Base-by-base conservation (phyloP, 2,888 invertebrate genomes). In the Notodonta dromedarius region DNA sequence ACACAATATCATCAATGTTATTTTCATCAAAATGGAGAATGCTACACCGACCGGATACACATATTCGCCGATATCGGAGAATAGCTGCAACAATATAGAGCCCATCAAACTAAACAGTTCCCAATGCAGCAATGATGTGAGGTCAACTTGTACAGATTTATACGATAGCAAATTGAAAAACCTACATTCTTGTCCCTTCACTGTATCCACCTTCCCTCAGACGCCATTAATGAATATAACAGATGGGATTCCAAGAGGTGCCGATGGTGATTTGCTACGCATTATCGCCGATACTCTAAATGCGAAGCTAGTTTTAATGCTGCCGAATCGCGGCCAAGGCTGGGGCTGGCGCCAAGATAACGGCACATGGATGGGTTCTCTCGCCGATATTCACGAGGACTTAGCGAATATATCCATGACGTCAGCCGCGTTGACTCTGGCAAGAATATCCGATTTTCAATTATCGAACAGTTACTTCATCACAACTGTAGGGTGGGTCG, bases 361-460 rank as follows among this genome's bases (percentile, higher is more conserved):
- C 48, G 88, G 86, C 2, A 79, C 82, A 0, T 92, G 92, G 92
- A 71, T 84, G 5, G 92, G 92, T 2, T 91, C 90, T 2, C 82
- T 92, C 0, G 85, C 82, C 16, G 91, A 91, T 62, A 59, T 91
- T 13, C 79, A 85, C 52, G 73, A 88, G 44, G 83, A 84, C n/a
- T 63, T 79, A 13, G 92, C 92, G 0, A 89, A 91, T 67, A 82
- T 91, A 35, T 91, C 91, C 0, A 90, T 91, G 77, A 90, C 91
- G 3, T 91, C 89, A 5, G 84, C 82, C 0, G 84, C 85, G 39
- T 50, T 91, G 11, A 90, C 91, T 0, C 64, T 83, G 2, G 56
- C 82, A 11, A 83, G 91, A 66, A 84, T 79, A 61, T 71, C 75
- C 0, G 63, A 80, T 59, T 92, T 90, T 66, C 82, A 91, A 66